Base-by-base conservation (phyloP, 2,113 vertebrate genomes). In the Erythrocercus mccallii region DNA sequence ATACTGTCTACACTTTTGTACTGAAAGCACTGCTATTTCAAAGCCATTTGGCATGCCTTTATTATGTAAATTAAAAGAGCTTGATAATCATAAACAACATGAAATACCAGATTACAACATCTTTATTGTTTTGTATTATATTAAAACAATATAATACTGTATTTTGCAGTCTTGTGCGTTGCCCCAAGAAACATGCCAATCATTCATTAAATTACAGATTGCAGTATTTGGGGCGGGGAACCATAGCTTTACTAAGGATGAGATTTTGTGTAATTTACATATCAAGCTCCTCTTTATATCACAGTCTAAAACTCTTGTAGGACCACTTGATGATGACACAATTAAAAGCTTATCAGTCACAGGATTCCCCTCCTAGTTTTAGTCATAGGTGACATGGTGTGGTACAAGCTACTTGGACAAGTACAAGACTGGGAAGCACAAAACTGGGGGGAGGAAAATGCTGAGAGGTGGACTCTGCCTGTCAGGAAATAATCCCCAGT, bases 291-390 rank as follows among this genome's bases (percentile, higher is more conserved):
- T 80, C 80, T 80, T 94, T 92, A 86, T 50, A 94, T 57, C 51
- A 56, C 47, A 80, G 60, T 88, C 53, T 68, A 90, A 83, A 95
- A 92, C 69, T 95, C 64, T 69, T 86, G 31, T 64, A 96, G 77
- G 44, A 92, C 45, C 90, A 25, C 33, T 88, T 71, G 72, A 85
- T 85, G 57, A 54, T 84, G 96, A 19, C 68, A 42, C 82, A 93
- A 95, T 96, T 86, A 94, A 92, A 86, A 93, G 66, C 60, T 81
- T 91, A 72, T 93, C 94, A 94, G 56, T 86, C 48, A 70, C 65
- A 94, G 35, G 21, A 71, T 48, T 93, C 20, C 60, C 33, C 40
- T 92, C 53, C 44, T 1, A 20, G 9, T 73, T 95, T 96, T 96
- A 94, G 72, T 93, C 53, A 30, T 90, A 61, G 44, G 21, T 94